Percentiles rank a stretch among this genome's conserved stretches.
phyloP scores from a whole-genome alignment of 2,113 vertebrate species.

The Zosterops hypoxanthus region DNA sequence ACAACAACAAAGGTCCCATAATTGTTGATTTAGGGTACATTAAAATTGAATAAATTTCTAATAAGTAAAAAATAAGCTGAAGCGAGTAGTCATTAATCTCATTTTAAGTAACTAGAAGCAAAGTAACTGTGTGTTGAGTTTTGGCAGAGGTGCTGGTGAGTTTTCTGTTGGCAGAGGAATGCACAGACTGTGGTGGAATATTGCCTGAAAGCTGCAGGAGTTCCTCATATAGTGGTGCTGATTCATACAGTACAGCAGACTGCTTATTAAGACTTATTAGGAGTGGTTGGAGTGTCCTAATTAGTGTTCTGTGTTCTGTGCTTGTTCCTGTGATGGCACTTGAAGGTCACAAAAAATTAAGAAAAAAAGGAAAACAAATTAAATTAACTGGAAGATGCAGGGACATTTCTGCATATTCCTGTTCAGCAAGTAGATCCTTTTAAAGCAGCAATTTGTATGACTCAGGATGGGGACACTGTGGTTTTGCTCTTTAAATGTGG shows the following conservation, averaged over 20 bases:
- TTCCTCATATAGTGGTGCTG: neutral
- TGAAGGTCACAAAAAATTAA: neutral
- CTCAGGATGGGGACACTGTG: neutral
- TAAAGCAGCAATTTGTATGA: neutral
- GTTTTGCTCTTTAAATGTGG: neutral
- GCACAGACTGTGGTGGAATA: neutral
- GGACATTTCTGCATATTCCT: neutral
- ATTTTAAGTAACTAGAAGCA: slow-evolving; percentile 1
- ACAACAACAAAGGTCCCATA: slow-evolving; percentile 9
- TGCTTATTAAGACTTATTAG: neutral
- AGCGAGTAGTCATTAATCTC: slow-evolving; percentile 21
- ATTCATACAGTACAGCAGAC: neutral
- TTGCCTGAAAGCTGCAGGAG: neutral
- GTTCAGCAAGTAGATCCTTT: neutral
- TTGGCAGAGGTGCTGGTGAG: neutral
- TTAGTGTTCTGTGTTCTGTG: neutral
- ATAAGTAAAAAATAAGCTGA: slow-evolving; percentile 38
- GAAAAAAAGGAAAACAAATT: neutral
- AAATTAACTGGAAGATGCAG: neutral
- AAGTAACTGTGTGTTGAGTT: neutral
- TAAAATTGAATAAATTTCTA: slow-evolving; percentile 35
- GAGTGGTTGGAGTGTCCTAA: neutral
- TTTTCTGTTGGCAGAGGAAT: neutral
- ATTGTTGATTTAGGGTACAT: slow-evolving; percentile 18
- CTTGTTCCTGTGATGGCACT: neutral